Base-by-base conservation (phyloP, 2,113 vertebrate species). In the Nibea coibor region DNA sequence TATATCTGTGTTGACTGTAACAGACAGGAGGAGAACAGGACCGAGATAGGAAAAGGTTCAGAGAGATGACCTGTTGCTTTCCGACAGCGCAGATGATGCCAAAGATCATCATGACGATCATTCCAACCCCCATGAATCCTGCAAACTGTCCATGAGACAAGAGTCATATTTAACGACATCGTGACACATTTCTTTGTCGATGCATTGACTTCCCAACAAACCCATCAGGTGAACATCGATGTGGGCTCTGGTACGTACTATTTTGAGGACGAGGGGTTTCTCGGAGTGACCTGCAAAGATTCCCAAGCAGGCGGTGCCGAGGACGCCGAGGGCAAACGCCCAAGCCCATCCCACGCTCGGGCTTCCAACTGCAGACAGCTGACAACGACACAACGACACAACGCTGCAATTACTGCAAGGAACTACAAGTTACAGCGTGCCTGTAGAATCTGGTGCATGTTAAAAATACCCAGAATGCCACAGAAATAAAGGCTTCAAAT, bases 31-130 rank as follows among this genome's bases (percentile, higher is more conserved):
- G n/a, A 53, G 3, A 53, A n/a, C 10, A 53, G 28, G 15, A 51
- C 24, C 17, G 24, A 53, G 22, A 56, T 2, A 4, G 4, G 1
- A n/a, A 43, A 17, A 51, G 31, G 31, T 35, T 17, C 5, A 22
- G 39, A 45, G 17, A 0, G 4, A 45, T 3, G 10, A 92, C 92
- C 89, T 82, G 39, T 68, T 89, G 80, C 47, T 83, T 82, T 0
- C 0, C 0, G 28, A 90, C 86, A 0, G 50, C 83, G 0, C 81
- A 0, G 1, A 83, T 1, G 11, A 90, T 89, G 48, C 92, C 91
- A 51, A 81, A 84, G 83, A 89, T 91, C 63, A 93, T 9, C 90
- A 90, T 92, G 84, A 92, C 59, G 67, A 92, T 3, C 86, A 91
- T 75, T n/a, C 92, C 92, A 0, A 26, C 0, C 1, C 2, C 84